Evolutionary conservation across 1,140 invertebrate species (phyloP).

Genomic region (Orchesella cincta): DNA sequence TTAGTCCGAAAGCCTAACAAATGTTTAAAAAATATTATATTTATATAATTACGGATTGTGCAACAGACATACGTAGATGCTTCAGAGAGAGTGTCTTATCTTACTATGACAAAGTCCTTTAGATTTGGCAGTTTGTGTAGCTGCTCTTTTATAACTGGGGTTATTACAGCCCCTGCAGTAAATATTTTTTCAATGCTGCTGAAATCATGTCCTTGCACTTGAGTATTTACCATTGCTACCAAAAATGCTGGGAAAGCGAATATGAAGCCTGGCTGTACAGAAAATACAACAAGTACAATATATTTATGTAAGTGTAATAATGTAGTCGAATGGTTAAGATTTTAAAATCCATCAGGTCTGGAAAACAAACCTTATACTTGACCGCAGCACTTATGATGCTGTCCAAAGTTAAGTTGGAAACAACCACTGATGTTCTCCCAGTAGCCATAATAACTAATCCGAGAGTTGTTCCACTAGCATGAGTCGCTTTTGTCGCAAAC

Average conservation of each 20-base stretch:
- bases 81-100: background rate
- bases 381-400: slow-evolving; percentile 43
- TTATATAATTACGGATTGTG: too few relatives aligned
- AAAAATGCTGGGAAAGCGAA: slow-evolving; percentile 35
- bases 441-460: background rate
- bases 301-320: background rate
- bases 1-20: slow-evolving; percentile 44
- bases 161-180: slow-evolving; percentile 42
- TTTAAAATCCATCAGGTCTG: background rate
- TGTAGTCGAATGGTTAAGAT: background rate
- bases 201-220: slow-evolving; percentile 44
- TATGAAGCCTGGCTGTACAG: background rate
- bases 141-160: slow-evolving; percentile 39
- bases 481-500: slow-evolving; percentile 42
- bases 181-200: slow-evolving; percentile 37
- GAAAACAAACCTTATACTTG: slow-evolving; percentile 37
- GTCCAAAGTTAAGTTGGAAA: slow-evolving; percentile 32
- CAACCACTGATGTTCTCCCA: background rate
- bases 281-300: background rate
- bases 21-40: too few relatives aligned
- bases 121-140: slow-evolving; percentile 34
- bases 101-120: slow-evolving; percentile 40
- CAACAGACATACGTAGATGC: too few relatives aligned
- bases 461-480: slow-evolving; percentile 34
- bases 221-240: slow-evolving; percentile 12